Conservation (phyloP, 2,888 invertebrate species). For the Ochropleura plecta region DNA sequence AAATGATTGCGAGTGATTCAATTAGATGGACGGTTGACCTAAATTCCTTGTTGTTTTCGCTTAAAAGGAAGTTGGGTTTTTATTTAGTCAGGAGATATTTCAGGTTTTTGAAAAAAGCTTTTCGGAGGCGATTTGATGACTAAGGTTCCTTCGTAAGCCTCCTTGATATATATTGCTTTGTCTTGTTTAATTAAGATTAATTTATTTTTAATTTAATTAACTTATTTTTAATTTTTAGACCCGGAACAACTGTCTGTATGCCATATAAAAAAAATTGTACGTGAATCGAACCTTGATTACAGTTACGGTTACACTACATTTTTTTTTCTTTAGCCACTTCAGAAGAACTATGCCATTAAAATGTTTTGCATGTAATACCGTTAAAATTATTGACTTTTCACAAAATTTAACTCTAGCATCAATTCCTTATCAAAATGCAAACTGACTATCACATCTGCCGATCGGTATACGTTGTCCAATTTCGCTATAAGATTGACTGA, state of each 20-base stretch:
- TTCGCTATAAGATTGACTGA: constrained; percentile 27
- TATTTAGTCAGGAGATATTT: not conserved
- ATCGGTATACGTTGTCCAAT: constrained; percentile 47
- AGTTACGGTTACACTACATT: too few species aligned
- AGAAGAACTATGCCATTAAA: not conserved
- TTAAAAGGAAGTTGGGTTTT: constrained; percentile 5
- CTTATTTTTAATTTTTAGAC: too few species aligned
- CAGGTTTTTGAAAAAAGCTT: not conserved
- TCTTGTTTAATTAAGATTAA: too few species aligned
- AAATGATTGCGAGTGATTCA: constrained; percentile 38
- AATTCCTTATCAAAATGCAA: constrained; percentile 36
- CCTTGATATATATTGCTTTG: too few species aligned
- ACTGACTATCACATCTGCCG: constrained; percentile 17
- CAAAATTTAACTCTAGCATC: not conserved
- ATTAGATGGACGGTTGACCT: constrained; percentile 41
- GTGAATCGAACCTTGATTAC: too few species aligned
- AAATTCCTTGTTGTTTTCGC: constrained; percentile 18
- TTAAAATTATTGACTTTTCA: not conserved
- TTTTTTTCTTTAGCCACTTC: not conserved
- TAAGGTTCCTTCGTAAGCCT: not conserved
- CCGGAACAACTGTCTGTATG: too few species aligned
- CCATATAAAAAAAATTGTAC: too few species aligned
- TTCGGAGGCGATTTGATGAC: not conserved
- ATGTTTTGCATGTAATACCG: constrained; percentile 3
- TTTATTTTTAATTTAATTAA: too few species aligned